Evolutionary conservation across 1,140 invertebrate genomes (phyloP).

Genomic region (Amyelois transitella): DNA sequence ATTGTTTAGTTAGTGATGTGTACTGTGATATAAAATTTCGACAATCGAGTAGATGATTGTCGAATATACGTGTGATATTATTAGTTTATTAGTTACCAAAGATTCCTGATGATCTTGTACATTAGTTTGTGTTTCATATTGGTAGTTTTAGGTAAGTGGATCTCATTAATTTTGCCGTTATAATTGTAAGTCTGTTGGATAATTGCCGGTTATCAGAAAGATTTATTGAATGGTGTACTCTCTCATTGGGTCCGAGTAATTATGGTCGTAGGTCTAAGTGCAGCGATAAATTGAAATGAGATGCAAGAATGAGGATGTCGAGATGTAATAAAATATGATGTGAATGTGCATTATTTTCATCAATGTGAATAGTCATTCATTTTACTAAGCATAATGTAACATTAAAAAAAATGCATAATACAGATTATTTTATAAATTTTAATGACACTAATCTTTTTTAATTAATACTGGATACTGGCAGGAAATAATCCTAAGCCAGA

Average conservation of each 20-base stretch:
- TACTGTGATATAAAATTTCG: conserved; percentile 65
- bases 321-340: not conserved
- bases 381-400: not conserved
- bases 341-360: not conserved
- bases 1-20: conserved; percentile 66
- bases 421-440: no score
- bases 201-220: conserved; percentile 14
- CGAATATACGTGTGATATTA: conserved; percentile 60
- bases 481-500: not conserved
- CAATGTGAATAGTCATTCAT: not conserved
- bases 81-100: conserved; percentile 73
- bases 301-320: conserved; percentile 7
- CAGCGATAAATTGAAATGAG: conserved; percentile 13
- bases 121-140: conserved; percentile 73
- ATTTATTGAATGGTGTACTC: conserved; percentile 8
- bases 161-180: not conserved
- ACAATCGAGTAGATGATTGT: conserved; percentile 67
- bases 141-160: conserved; percentile 69
- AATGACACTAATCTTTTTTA: no score
- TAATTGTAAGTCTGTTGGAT: conserved; percentile 4
- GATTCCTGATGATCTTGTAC: conserved; percentile 73
- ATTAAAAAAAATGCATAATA: no score
- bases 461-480: not conserved
- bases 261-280: conserved; percentile 12
- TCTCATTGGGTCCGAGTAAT: conserved; percentile 19